These are phyloP conservation scores for Orchesella cincta DNA, from an alignment of 1,140 invertebrate species.

Conservation along the genomic window DNA sequence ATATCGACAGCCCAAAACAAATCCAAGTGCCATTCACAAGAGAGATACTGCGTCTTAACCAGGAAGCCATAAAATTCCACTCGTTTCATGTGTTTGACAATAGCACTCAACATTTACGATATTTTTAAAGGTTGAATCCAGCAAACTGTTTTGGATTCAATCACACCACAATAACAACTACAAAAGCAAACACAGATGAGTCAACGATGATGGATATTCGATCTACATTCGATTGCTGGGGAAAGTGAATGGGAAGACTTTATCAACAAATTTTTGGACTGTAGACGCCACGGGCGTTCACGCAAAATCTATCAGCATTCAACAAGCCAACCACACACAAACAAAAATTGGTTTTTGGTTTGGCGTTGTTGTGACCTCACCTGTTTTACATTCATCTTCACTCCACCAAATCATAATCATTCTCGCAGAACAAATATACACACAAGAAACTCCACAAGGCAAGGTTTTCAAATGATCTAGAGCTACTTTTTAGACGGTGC, in stretches of 20 bases:
- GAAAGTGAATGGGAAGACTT: neutral
- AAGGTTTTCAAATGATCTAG: neutral
- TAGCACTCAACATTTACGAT: no score
- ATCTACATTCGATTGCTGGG: neutral
- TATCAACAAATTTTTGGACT: neutral
- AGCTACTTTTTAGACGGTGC: neutral
- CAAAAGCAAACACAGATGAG: neutral
- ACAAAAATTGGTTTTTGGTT: neutral
- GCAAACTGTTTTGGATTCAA: no score
- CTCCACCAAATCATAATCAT: neutral
- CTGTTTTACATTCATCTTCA: conserved; percentile 3
- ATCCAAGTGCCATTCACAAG: no score
- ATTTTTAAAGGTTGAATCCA: no score
- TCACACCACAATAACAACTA: neutral
- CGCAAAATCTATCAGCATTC: neutral
- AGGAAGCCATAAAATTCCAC: no score
- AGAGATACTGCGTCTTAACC: no score
- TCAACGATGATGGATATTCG: neutral
- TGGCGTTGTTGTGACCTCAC: neutral
- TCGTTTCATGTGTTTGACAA: no score
- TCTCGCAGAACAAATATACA: no score
- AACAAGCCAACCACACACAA: neutral
- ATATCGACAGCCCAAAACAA: no score
- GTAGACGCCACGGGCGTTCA: neutral
- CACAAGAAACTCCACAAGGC: neutral